A percentile compares a stretch with the other conserved stretches of the same genome.
Conservation (phyloP, 35 echinoderm and acorn worm genomes). For the Apostichopus parvimensis region DNA sequence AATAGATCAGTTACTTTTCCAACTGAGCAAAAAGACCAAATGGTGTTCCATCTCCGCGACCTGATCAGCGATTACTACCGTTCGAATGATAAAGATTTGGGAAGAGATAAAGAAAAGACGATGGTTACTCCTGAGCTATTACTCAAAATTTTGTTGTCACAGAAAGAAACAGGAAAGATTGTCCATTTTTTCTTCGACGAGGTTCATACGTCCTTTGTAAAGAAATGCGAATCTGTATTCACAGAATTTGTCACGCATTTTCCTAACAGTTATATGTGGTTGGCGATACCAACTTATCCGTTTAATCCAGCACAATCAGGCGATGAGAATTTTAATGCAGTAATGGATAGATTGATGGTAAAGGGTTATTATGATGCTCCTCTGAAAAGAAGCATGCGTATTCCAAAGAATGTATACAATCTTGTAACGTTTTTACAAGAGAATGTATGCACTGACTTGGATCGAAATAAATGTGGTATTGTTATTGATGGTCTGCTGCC, state of each 20-base stretch:
- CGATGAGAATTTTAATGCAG: background rate
- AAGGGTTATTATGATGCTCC: background rate
- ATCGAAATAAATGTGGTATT: background rate
- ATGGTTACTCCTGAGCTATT: conserved; percentile 19
- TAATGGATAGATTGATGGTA: background rate
- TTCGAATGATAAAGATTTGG: too few relatives aligned
- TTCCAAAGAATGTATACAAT: conserved; percentile 21
- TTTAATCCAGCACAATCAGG: background rate
- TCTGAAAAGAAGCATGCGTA: background rate
- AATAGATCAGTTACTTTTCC: background rate
- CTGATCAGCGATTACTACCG: background rate
- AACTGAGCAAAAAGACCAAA: background rate
- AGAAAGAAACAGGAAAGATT: background rate
- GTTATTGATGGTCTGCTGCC: conserved; percentile 7
- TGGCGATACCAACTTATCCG: background rate
- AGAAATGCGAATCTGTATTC: conserved; percentile 22
- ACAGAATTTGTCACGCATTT: background rate
- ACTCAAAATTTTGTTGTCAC: background rate
- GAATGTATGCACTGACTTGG: background rate
- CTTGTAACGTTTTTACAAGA: background rate
- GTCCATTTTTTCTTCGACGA: conserved; percentile 32
- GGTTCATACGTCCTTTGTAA: background rate
- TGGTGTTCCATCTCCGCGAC: background rate
- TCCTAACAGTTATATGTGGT: background rate
- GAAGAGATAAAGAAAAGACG: background rate